phyloP scores from a whole-genome alignment of 2,888 invertebrate species.

The Amiota minor region DNA sequence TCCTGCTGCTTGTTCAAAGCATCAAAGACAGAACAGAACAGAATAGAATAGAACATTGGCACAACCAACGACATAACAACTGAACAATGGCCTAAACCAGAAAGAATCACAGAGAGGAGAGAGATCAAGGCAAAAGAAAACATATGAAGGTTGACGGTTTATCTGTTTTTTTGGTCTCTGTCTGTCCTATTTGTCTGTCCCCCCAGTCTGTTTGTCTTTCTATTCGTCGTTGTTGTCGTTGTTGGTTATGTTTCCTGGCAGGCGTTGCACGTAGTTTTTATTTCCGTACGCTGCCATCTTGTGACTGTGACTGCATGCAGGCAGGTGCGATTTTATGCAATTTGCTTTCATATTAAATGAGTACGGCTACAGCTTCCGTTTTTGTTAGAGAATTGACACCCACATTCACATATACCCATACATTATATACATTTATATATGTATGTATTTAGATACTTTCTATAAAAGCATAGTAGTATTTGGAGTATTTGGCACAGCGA shows the following conservation, averaged over 20 bases:
- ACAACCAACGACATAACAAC: constrained; percentile 4
- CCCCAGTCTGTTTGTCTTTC: too few relatives aligned
- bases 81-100: not conserved
- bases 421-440: not conserved
- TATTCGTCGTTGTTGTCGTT: not conserved
- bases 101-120: not conserved
- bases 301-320: constrained; percentile 3
- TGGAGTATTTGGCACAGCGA: not conserved
- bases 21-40: constrained; percentile 5
- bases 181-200: not conserved
- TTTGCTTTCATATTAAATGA: constrained; percentile 70
- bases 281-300: constrained; percentile 10
- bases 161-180: too few relatives aligned
- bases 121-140: too few relatives aligned
- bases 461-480: not conserved
- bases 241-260: constrained; percentile 9
- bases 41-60: not conserved
- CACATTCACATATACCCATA: constrained; percentile 11
- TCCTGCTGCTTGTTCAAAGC: not conserved
- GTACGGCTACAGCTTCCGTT: constrained; percentile 39
- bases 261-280: constrained; percentile 24
- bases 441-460: not conserved
- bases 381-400: not conserved
- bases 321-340: constrained; percentile 71
- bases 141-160: too few relatives aligned